Conservation (phyloP, 2,888 invertebrate genomes). For the Cybosia mesomella region DNA sequence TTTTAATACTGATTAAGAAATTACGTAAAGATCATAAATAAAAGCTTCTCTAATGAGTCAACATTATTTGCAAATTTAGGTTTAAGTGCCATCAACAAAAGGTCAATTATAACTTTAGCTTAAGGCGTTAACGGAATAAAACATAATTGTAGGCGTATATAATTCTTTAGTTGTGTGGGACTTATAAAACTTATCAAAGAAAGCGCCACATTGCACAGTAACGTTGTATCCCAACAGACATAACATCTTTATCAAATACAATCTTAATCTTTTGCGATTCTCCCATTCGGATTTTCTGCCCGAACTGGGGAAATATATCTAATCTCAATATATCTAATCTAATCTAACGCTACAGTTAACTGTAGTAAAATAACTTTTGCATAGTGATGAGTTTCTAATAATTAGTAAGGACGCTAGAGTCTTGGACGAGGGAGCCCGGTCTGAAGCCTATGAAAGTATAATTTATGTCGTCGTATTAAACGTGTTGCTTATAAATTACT, state of each 20-base stretch:
- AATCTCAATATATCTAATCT: too few species aligned
- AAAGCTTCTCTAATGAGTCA: conserved; percentile 26
- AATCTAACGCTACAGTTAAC: too few species aligned
- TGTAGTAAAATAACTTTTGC: too few species aligned
- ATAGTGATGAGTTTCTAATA: not conserved
- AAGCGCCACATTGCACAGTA: not conserved
- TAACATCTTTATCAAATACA: not conserved
- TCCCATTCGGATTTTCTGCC: too few species aligned
- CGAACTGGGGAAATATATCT: too few species aligned
- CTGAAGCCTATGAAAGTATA: not conserved
- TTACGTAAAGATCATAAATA: conserved; percentile 35
- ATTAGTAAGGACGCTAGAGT: not conserved
- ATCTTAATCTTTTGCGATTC: not conserved
- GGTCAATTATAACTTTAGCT: conserved; percentile 15
- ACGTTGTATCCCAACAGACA: not conserved
- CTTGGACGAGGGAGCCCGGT: not conserved
- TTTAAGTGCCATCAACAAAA: conserved; percentile 14
- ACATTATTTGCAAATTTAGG: conserved; percentile 20
- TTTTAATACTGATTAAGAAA: conserved; percentile 31
- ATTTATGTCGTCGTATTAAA: not conserved
- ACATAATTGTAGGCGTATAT: conserved; percentile 11
- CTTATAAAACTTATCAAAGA: not conserved
- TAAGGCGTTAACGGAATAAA: conserved; percentile 6
- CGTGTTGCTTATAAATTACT: not conserved
- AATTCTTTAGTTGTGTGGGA: not conserved